Percentiles rank a stretch among this genome's conserved stretches.
Conservation (phyloP, 2,888 invertebrate species). For the Argyra leucocephala region DNA sequence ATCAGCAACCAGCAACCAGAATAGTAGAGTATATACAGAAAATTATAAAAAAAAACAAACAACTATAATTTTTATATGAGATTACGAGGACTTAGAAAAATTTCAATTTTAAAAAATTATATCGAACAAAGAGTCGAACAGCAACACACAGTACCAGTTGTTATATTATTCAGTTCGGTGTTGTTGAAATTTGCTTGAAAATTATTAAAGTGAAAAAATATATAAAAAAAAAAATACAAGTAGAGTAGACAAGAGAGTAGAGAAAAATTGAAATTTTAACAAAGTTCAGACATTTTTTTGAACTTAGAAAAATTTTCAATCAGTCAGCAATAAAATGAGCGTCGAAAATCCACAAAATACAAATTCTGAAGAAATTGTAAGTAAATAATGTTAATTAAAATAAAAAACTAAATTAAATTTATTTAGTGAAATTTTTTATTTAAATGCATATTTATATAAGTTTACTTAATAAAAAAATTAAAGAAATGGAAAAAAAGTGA, state of each 20-base stretch:
- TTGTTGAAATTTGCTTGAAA: no score
- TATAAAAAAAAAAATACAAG: no score
- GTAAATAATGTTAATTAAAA: constrained; percentile 39
- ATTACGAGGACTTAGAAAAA: no score
- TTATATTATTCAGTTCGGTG: no score
- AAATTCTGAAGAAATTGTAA: constrained; percentile 47
- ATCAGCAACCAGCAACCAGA: no score
- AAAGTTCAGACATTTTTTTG: constrained; percentile 11
- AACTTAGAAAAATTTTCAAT: constrained; percentile 19
- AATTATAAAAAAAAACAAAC: no score
- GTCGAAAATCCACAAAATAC: constrained; percentile 54
- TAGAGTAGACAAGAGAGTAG: background rate
- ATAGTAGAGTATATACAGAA: no score
- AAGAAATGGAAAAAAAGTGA: background rate
- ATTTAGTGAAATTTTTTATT: background rate
- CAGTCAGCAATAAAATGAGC: constrained; percentile 49
- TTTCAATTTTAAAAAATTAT: no score
- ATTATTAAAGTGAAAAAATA: no score
- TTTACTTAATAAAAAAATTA: constrained; percentile 18
- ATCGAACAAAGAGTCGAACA: no score
- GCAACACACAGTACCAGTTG: no score
- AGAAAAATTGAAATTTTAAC: background rate
- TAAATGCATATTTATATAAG: constrained; percentile 14
- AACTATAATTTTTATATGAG: no score
- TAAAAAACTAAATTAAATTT: background rate